Base-by-base conservation (phyloP, 2,888 invertebrate species). In the Dasypogon diadema region DNA sequence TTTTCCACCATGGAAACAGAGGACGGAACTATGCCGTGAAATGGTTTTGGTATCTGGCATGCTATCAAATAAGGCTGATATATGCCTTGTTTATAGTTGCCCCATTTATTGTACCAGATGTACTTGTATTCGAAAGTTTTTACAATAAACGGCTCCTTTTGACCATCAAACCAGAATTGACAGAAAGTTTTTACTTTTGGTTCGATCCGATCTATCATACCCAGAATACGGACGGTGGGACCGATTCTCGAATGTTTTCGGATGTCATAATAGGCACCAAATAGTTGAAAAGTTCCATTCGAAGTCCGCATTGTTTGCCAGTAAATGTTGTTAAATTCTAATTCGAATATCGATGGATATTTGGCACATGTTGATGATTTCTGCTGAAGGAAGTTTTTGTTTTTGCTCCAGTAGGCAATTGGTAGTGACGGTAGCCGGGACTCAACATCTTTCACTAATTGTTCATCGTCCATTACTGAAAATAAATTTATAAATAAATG, bases 31-130 rank as follows among this genome's bases (percentile, higher is more conserved):
- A 91, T 89, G 76, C 91, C 88, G 73, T 90, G 89, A 84, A 92
- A 92, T 16, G 90, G 89, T 78, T 90, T 89, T 0, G 97, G 96
- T 80, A 97, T 90, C 83, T 94, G 93, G 86, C 97, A 97, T 18
- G 96, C 95, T 79, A 95, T 91, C 80, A 97, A 88, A 84, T 95
- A 97, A 0, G 97, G 96, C 87, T 97, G 96, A 84, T 95, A 94
- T 79, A 96, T 93, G 72, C 93, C 93, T 85, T 96, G 94, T 83
- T 94, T 93, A 87, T 95, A 95, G 87, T 96, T 96, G 76, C 96
- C 96, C 97, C 96, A 97, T 85, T 95, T 95, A 81, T 92, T 92
- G 85, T 95, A 94, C 97, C 97, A 97, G 80, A 96, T 94, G 85
- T 96, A 96, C 84, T 96, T 96, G 87, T 96, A 96, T 86, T 96